A percentile compares a stretch with the other conserved stretches of the same genome.
Conservation (phyloP, 2,113 vertebrate genomes). For the Pangasianodon hypophthalmus region DNA sequence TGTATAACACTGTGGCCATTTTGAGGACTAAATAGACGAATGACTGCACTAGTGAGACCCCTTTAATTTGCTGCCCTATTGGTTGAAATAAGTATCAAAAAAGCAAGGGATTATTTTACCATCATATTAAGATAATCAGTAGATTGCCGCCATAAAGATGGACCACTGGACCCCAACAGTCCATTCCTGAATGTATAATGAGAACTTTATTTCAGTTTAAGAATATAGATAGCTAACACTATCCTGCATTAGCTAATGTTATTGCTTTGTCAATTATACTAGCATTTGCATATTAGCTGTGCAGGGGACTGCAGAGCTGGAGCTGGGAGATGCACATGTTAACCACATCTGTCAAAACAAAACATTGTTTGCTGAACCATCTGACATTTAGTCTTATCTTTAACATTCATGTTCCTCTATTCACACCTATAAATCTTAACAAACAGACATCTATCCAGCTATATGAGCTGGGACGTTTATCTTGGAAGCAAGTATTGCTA, state of each 20-base stretch:
- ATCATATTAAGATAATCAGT: not conserved
- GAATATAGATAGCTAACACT: not conserved
- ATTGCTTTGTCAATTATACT: not conserved
- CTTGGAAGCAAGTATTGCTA: not conserved
- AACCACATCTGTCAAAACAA: not conserved
- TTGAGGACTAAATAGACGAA: not conserved
- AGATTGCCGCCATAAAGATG: not conserved
- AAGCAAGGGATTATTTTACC: not conserved
- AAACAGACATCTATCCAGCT: not conserved
- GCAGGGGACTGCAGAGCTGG: not conserved
- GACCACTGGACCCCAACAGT: not conserved
- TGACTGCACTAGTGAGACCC: not conserved
- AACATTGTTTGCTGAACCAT: not conserved
- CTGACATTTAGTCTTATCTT: not conserved
- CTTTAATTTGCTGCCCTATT: not conserved
- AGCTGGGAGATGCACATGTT: not conserved
- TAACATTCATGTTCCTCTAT: not conserved
- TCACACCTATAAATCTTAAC: not conserved
- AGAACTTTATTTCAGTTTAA: not conserved
- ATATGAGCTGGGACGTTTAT: not conserved
- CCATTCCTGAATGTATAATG: not conserved
- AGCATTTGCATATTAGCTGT: not conserved
- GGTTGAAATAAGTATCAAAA: not conserved
- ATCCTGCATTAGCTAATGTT: not conserved
- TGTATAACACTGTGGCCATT: not conserved